Base-by-base conservation (phyloP, 2,888 invertebrate genomes). In the Eudasyphora cyanicolor region DNA sequence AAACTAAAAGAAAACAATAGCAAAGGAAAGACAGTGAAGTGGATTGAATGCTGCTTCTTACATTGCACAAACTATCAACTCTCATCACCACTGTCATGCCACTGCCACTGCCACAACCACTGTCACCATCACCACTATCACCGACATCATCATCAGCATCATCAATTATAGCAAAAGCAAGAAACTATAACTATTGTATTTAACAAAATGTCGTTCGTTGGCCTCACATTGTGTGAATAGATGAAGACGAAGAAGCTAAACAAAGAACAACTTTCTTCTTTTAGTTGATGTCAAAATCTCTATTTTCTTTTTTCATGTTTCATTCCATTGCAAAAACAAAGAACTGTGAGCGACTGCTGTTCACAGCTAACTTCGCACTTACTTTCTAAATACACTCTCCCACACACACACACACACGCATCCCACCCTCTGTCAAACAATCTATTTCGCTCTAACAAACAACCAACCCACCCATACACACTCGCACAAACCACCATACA, bases 11-110 rank as follows among this genome's bases (percentile, higher is more conserved):
- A n/a, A n/a, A n/a, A n/a, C n/a, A n/a, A 49, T 17, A 67, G 10
- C 19, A 51, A 77, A 51, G 62, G 73, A 82, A 69, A 38, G 49
- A 51, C 51, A 42, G 42, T 49, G 74, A 7, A 70, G 49, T 45
- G 45, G 60, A n/a, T n/a, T n/a, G n/a, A 27, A 35, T 76, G 70
- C 24, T n/a, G n/a, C n/a, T n/a, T n/a, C n/a, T 79, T 71, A 60
- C 45, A 69, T 79, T 79, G 76, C 76, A 42, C 69, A 60, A 21
- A 45, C 45, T 45, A n/a, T 45, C 57, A n/a, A n/a, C n/a, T n/a
- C n/a, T 45, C 57, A 57, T 8, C 57, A 57, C 12, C 57, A 57
- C n/a, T 35, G 10, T 35, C 21, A 51, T 51, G 10, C n/a, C 76
- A 82, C 73, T 54, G 27, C 67, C 57, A 77, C 45, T 24, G 45